phyloP scores from a whole-genome alignment of 2,113 vertebrate species.

The Procavia capensis region DNA sequence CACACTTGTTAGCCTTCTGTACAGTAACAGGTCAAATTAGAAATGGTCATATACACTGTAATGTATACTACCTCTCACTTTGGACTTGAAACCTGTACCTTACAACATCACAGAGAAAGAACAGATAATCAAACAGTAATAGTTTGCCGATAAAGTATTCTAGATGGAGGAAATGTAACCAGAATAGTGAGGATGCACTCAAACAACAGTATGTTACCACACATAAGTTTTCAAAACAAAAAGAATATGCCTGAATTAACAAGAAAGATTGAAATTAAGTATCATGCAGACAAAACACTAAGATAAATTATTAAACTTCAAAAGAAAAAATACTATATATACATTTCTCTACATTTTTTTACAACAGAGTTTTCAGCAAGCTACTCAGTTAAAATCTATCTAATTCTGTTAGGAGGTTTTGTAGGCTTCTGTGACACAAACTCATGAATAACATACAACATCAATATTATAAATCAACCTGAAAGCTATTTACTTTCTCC shows the following conservation, averaged over 20 bases:
- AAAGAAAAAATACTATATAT: conserved; percentile 1
- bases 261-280: conserved; percentile 46
- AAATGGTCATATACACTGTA: conserved; percentile 70
- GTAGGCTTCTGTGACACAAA: conserved; percentile 48
- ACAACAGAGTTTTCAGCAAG: conserved; percentile 44
- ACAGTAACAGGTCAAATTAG: conserved; percentile 78
- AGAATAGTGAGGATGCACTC: conserved; percentile 30
- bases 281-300: not conserved
- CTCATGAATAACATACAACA: conserved; percentile 2
- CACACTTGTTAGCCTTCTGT: conserved; percentile 80
- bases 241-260: conserved; percentile 48
- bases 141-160: conserved; percentile 48
- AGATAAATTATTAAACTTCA: conserved; percentile 51
- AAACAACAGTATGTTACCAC: conserved; percentile 45
- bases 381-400: conserved; percentile 54
- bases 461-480: conserved; percentile 5
- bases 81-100: conserved; percentile 22
- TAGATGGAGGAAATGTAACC: conserved; percentile 45
- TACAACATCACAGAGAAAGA: conserved; percentile 24
- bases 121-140: not conserved
- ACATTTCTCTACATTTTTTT: conserved; percentile 36
- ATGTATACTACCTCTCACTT: conserved; percentile 64
- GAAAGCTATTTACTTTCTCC: conserved; percentile 29
- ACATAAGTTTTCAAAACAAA: conserved; percentile 55
- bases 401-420: conserved; percentile 48